Percentiles rank a stretch among this genome's conserved stretches.
phyloP scores from a whole-genome alignment of 2,113 vertebrate genomes.

The Archocentrus centrarchus region DNA sequence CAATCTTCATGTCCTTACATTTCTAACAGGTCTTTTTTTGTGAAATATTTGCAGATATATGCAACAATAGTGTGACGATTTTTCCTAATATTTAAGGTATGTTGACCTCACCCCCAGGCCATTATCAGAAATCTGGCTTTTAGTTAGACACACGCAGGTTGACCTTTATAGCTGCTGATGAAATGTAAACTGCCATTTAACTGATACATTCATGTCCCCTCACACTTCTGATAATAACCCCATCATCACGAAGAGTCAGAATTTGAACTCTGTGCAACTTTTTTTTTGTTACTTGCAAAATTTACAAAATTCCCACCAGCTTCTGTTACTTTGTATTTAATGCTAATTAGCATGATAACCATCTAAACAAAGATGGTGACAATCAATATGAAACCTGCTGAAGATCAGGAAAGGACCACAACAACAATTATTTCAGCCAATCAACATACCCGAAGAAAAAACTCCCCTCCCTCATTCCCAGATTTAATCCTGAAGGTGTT shows the following conservation, averaged over 20 bases:
- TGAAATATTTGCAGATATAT: background rate
- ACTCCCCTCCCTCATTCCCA: slow-evolving; percentile 94
- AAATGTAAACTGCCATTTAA: background rate
- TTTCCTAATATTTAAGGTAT: background rate
- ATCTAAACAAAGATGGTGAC: background rate
- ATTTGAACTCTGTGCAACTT: too few relatives aligned
- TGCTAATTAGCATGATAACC: background rate
- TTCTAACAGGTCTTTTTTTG: background rate
- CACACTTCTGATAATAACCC: too few relatives aligned
- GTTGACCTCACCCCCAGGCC: background rate
- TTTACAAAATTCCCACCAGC: background rate
- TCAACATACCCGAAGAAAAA: slow-evolving; percentile 90
- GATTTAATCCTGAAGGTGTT: slow-evolving; percentile 97
- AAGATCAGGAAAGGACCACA: too few relatives aligned
- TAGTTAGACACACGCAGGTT: background rate
- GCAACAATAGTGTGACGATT: background rate
- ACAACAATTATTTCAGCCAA: background rate
- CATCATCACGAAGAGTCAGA: too few relatives aligned
- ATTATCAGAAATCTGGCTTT: background rate
- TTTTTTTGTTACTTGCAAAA: background rate
- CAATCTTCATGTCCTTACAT: too few relatives aligned
- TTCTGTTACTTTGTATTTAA: background rate
- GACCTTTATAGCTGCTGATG: background rate
- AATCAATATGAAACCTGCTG: background rate
- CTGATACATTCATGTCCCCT: too few relatives aligned